phyloP scores from a whole-genome alignment of 2,888 invertebrate genomes.

The Plemyria rubiginata region DNA sequence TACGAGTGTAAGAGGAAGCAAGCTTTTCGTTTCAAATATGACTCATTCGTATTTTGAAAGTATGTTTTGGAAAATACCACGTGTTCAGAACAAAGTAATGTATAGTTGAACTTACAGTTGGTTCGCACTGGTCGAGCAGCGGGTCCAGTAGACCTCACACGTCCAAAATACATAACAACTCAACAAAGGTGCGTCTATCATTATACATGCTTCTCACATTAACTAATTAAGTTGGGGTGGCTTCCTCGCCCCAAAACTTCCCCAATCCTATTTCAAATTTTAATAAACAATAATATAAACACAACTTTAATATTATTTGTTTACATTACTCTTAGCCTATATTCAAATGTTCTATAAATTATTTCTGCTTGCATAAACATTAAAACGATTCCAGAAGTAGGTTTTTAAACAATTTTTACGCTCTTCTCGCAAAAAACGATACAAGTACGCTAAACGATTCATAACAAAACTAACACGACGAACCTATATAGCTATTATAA shows the following conservation, averaged over 20 bases:
- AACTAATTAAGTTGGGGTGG: slow-evolving; percentile 32
- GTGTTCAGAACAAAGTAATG: too few relatives aligned
- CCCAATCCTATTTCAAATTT: slow-evolving; percentile 13
- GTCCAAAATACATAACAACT: not conserved
- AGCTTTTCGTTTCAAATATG: too few relatives aligned
- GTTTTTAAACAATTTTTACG: not conserved
- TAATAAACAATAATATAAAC: slow-evolving; percentile 3
- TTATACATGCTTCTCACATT: slow-evolving; percentile 31
- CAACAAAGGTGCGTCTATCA: slow-evolving; percentile 5
- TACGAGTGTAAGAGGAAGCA: too few relatives aligned
- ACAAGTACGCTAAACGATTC: too few relatives aligned
- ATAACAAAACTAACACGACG: not conserved
- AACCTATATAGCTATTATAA: not conserved
- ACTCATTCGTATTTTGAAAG: too few relatives aligned
- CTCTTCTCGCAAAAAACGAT: too few relatives aligned
- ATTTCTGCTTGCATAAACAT: not conserved
- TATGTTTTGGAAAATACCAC: too few relatives aligned
- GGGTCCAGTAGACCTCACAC: too few relatives aligned
- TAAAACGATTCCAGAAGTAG: not conserved
- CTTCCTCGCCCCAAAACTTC: slow-evolving; percentile 33
- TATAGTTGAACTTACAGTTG: too few relatives aligned
- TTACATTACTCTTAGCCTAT: slow-evolving; percentile 6
- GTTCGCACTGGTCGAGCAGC: too few relatives aligned
- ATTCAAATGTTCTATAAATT: not conserved
- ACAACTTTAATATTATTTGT: not conserved